Evolutionary conservation across 2,797 vertebrate genomes (phyloP), one percentile per base, ranked within the genome.

Genomic region (Phylloscopus collybita): DNA sequence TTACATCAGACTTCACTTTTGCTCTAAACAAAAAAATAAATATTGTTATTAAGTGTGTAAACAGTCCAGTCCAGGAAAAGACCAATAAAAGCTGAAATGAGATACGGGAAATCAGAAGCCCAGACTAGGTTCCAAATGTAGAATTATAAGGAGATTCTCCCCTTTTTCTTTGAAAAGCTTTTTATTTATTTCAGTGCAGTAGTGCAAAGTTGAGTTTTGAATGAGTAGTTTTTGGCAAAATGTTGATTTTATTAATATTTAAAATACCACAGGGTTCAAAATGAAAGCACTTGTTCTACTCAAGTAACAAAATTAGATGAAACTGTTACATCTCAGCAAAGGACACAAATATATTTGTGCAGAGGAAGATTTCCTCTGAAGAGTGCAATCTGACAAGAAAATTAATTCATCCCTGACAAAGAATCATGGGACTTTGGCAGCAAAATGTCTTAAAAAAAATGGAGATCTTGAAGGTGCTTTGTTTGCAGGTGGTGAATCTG

Each of bases 391-490:
- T 81, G 86, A 84, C 65, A 75, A 59, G 86, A 91, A 88, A 88
- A 91, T 84, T 47, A 93, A 90, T 96, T 88, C 74, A 73, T 86
- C 50, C 50, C 27, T 60, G 62, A 80, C 81, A 90, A 74, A 40
- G 62, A 90, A 49, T 90, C n/a, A 14, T 86, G 82, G 90, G 82
- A 81, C 40, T 88, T 90, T 32, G 56, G 89, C 91, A 92, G 80
- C 29, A 42, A 79, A 88, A 49, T 66, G 51, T 62, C 85, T 90
- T 72, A 15, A 84, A 73, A 73, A 96, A 96, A 90, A 76, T 38
- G 34, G 66, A 83, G 53, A 70, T 84, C 59, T 79, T 88, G 81
- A 79, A 79, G 80, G n/a, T 71, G 36, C 59, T 88, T 92, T 38
- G 51, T 92, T 96, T 88, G 47, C 75, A 90, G 92, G 50, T 72